Evolutionary conservation across 2,888 invertebrate genomes (phyloP), one percentile per base, ranked within the genome.

Genomic region (Gisinianus flammeolus): DNA sequence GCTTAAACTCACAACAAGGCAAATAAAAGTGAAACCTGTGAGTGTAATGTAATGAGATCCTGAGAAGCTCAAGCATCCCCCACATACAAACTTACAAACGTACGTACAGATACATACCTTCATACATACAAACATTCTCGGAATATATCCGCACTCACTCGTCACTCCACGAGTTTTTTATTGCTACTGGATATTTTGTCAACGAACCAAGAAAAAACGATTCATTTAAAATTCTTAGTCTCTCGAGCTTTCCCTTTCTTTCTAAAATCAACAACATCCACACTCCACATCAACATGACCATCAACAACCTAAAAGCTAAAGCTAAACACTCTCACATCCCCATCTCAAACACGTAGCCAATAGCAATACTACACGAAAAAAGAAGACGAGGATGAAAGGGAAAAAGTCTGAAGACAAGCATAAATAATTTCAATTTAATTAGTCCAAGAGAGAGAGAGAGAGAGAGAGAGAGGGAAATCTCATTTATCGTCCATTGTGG

Each of bases 401-500:
- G 24, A 62, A 24, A 62, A 28, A 28, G 62, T 6, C 26, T 26
- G 62, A 12, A 26, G 62, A 62, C 26, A 1, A 26, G 2, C 62
- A 26, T 26, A 4, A 62, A 62, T 62, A 62, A 62, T 62, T 62
- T 62, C 62, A 26, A 62, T 62, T 62, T 62, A 62, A 62, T 62
- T 62, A 62, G 24, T 62, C 62, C 2, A 19, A 44, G 19, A 44
- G 44, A 44, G 19, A 6, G 8, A 44, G 19, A 12, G n/a, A n/a
- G n/a, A n/a, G n/a, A n/a, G n/a, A 6, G 44, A 44, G 19, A 44
- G 44, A 44, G 19, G 8, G 8, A 44, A 44, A 12, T 44, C 3
- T 12, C 56, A 56, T 56, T n/a, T 35, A 12, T 8, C 35, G 24
- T 22, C 64, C 64, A 24, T 64, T 58, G 58, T 4, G 22, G 22